Base-by-base conservation (phyloP, 2,888 invertebrate genomes). In the Scelioninae gen. 1 region DNA sequence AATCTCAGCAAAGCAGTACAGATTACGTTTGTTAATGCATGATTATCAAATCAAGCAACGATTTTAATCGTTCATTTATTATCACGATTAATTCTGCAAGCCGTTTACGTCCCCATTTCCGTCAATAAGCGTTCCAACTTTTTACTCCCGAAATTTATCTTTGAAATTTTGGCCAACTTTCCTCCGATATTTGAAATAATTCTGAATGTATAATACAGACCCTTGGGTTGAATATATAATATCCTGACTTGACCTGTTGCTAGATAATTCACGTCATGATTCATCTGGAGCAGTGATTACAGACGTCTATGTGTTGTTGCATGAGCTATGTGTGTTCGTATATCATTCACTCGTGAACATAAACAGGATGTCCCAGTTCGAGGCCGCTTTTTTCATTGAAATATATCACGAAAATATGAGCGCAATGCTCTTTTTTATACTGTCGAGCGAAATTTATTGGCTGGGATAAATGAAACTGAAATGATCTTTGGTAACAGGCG, bases 191-290 rank as follows among this genome's bases (percentile, higher is more conserved):
- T 65, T 56, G 38, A 77, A 77, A 69, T 77, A 16, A 69, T 69
- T 69, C 55, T 32, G 13, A 60, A 60, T 32, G 29, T 51, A 47
- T 45, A 60, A 69, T 60, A 32, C 13, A 23, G 13, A 38, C 38
- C 62, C 47, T 68, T 62, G 69, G 32, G 69, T 15, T 63, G 71
- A 69, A 78, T 63, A 49, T 63, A 58, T 63, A 74, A 74, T 74
- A 68, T 66, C 68, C 38, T 23, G 32, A 51, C 68, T 74, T 74
- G 79, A 80, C 80, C 80, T 74, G 80, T 80, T 75, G 80, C 80
- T 75, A 80, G 80, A 80, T 80, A 80, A 80, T 80, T 80, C 69
- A 63, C 16, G 63, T 75, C 74, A 75, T 80, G 80, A 80, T 80
- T 80, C 80, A 80, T 74, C 80, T 69, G 63, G 13, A 38, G 63